Conservation (phyloP, 2,113 vertebrate genomes). For the Ia io region DNA sequence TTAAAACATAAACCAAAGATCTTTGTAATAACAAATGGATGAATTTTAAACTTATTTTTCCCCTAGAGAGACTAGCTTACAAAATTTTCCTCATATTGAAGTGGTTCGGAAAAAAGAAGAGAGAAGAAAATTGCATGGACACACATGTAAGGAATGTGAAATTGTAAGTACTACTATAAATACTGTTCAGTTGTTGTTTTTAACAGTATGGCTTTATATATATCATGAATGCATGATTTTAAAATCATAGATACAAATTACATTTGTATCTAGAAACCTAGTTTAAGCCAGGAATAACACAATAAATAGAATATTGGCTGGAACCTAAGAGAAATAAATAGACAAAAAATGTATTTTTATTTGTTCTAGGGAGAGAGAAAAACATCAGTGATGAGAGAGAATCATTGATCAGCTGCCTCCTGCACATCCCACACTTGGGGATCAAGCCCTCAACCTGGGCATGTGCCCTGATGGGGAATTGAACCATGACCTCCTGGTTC, state of each 20-base stretch:
- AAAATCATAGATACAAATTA: neutral
- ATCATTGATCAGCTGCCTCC: too few species aligned
- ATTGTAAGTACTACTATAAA: conserved; percentile 85
- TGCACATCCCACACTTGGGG: too few species aligned
- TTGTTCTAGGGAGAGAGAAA: neutral
- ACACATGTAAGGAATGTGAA: conserved; percentile 98
- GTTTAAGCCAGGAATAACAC: neutral
- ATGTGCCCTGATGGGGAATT: too few species aligned
- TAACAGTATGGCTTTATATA: neutral
- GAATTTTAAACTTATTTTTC: conserved; percentile 43
- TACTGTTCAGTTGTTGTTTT: neutral
- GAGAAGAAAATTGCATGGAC: conserved; percentile 91
- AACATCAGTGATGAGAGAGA: too few species aligned
- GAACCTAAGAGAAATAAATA: neutral
- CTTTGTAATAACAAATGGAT: conserved; percentile 19
- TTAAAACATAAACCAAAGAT: conserved; percentile 13
- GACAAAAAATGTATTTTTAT: conserved; percentile 1
- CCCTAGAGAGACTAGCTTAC: conserved; percentile 79
- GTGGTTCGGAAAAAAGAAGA: conserved; percentile 98
- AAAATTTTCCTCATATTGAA: conserved; percentile 91
- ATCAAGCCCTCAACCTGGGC: too few species aligned
- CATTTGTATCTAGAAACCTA: conserved; percentile 19
- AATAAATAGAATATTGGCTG: neutral
- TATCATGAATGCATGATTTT: neutral
- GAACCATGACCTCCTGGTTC: too few species aligned